Base-by-base conservation (phyloP, 92 coral and sea anemone genomes). In the Muricea muricata region DNA sequence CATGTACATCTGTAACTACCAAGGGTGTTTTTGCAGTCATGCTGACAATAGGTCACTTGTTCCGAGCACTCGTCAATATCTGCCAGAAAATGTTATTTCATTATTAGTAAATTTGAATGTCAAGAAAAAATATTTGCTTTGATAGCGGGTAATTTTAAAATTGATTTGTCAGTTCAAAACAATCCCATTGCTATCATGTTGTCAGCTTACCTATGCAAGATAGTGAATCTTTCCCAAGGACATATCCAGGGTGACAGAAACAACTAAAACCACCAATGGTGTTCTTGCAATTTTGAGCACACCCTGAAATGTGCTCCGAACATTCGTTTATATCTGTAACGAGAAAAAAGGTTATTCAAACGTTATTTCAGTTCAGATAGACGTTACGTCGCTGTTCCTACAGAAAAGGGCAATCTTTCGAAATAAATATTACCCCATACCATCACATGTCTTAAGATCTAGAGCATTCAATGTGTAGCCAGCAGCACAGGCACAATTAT, bases 1-100 rank as follows among this genome's bases (percentile, higher is more conserved):
- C 94, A 92, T 25, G 81, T 61, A 46, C 94, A 92, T 57, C 87
- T 85, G 37, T 81, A 92, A 31, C 87, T 74, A 7, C 94, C 93
- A 45, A 87, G 77, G 0, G 74, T 77, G 75, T 91, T 91, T 8
- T 78, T 82, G 65, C 94, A 91, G 9, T 83, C 67, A 48, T 93
- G 97, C 54, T 75, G 54, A 54, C 97, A 93, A 39, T 75, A 71
- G 25, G 81, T 75, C 12, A 17, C 70, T 17, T 90, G 90, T 14
- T 65, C 66, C 18, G 41, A 28, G 20, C 97, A 93, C 50, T 93
- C 94, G 40, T 92, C 84, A 17, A 83, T 57, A 79, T 92, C 95
- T 92, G 72, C 18, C 37, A 28, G 12, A 26, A 6, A 47, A 15
- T 1, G 50, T 40, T 1, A 23, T 32, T 9, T 14, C 50, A 14